Evolutionary conservation across 2,888 invertebrate species (phyloP).

Genomic region (Sminthurinus aureus): DNA sequence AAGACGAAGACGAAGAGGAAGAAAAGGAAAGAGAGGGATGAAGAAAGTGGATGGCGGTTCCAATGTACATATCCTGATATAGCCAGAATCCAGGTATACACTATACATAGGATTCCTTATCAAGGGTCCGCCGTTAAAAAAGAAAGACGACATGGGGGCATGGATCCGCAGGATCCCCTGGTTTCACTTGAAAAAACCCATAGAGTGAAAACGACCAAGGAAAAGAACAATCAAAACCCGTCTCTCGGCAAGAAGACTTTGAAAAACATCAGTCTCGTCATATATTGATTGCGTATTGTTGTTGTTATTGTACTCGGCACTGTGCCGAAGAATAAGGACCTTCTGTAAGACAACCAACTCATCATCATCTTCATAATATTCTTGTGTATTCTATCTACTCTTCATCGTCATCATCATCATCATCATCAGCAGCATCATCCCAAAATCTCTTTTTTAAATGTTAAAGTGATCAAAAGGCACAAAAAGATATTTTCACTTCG

Average conservation of each 20-base stretch:
- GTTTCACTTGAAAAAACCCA: conserved; percentile 18
- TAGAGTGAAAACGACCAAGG: conserved; percentile 19
- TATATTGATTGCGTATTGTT: conserved; percentile 53
- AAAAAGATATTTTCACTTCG: no score
- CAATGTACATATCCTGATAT: not conserved
- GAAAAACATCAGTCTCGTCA: conserved; percentile 39
- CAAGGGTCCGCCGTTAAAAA: not conserved
- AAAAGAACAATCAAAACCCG: conserved; percentile 42
- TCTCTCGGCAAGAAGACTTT: conserved; percentile 41
- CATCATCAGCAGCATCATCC: not conserved
- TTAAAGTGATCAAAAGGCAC: no score
- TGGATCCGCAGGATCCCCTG: not conserved
- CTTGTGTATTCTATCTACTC: not conserved
- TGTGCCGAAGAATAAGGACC: conserved; percentile 26
- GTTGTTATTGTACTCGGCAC: conserved; percentile 22
- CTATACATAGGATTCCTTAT: no score
- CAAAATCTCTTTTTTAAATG: no score
- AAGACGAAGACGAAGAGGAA: not conserved
- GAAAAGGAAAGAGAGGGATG: not conserved
- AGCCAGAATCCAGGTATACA: no score
- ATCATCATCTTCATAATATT: conserved; percentile 29
- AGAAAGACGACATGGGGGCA: not conserved
- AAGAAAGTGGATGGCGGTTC: not conserved
- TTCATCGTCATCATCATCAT: not conserved
- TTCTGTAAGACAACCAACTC: conserved; percentile 43